Base-by-base conservation (phyloP, 2,888 invertebrate species). In the Hipparchia semele region DNA sequence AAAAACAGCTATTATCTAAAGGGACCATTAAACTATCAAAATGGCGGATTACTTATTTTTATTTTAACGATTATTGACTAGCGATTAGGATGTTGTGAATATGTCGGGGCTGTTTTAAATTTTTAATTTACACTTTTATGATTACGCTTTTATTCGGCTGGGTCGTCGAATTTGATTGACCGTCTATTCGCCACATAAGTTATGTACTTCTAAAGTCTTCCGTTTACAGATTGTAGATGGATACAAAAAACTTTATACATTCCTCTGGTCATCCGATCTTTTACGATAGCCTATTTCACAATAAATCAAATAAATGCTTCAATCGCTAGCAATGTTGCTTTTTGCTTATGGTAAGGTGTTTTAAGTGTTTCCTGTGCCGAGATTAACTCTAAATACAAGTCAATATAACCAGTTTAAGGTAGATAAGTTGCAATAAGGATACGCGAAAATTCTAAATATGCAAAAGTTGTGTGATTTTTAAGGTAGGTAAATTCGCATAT, bases 271-370 rank as follows among this genome's bases (percentile, higher is more conserved):
- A 58, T 59, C 68, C 12, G 68, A 59, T 49, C 49, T 23, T 13
- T 23, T 23, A 23, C 12, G 45, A 68, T 58, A 59, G 68, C 68
- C 23, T 68, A 33, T 68, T 68, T 58, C 68, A 68, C 58, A 58
- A 68, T 58, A 68, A 59, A 68, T 68, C 23, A 49, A 23, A 68
- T 68, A 59, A 59, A 59, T 65, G 65, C 65, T 65, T 65, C 33
- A 51, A 65, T 59, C 23, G 59, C 23, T 49, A 68, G 68, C 68
- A 58, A 59, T 49, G 68, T 59, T 59, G 58, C 68, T 68, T 59
- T 68, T 68, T 68, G 46, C 49, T 59, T 68, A 49, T 59, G 68
- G 58, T 49, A 68, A 59, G 68, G 68, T 45, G 68, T 56, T 49
- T 68, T 68, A 68, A 68, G 68, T 58, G 59, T 68, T 58, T 68